Percentiles rank a stretch among this genome's conserved stretches.
phyloP scores from a whole-genome alignment of 1,140 invertebrate genomes.

The Tribolium madens region DNA sequence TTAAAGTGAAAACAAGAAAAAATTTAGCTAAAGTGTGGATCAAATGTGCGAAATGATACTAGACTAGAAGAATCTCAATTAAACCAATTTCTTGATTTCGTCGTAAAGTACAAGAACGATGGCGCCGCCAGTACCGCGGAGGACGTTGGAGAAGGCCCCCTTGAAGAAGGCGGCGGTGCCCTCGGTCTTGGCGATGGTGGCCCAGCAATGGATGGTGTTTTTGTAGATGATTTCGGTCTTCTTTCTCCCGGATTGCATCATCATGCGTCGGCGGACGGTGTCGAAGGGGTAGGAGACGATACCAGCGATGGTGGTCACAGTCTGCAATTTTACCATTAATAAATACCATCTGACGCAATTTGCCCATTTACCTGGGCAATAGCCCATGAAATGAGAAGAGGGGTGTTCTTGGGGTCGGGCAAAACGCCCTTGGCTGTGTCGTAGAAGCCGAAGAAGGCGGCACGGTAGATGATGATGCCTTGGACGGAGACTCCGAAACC shows the following conservation, averaged over 20 bases:
- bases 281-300: constrained; percentile 90
- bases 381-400: constrained; percentile 81
- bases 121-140: constrained; percentile 83
- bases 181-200: constrained; percentile 75
- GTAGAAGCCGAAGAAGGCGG: constrained; percentile 93
- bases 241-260: constrained; percentile 84
- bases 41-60: constrained; percentile 24
- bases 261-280: constrained; percentile 90
- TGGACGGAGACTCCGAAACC: constrained; percentile 93
- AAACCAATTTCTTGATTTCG: constrained; percentile 77
- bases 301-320: constrained; percentile 63
- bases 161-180: constrained; percentile 82
- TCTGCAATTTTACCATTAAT: constrained; percentile 48
- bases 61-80: constrained; percentile 5
- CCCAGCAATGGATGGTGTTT: constrained; percentile 80
- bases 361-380: constrained; percentile 78
- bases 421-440: constrained; percentile 92
- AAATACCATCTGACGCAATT: neutral
- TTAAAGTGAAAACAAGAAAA: neutral
- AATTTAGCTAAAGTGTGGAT: constrained; percentile 6
- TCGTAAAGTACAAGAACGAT: constrained; percentile 84
- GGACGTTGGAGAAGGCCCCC: constrained; percentile 83
- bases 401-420: constrained; percentile 84
- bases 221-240: constrained; percentile 78
- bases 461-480: constrained; percentile 88